phyloP scores from a whole-genome alignment of 2,113 vertebrate genomes.

The Tauraco erythrolophus region DNA sequence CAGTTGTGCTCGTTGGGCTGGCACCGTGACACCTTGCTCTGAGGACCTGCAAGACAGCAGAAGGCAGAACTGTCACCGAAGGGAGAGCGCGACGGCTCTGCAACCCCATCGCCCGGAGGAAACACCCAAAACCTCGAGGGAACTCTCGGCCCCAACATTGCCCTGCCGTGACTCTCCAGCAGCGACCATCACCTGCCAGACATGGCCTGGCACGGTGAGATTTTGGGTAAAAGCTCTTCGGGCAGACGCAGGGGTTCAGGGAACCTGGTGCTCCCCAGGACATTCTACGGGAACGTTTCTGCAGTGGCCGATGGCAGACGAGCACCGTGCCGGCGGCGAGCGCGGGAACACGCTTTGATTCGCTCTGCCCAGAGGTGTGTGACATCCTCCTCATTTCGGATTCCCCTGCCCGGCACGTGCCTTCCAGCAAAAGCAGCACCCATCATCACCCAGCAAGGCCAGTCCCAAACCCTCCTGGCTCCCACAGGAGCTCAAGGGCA shows the following conservation, averaged over 20 bases:
- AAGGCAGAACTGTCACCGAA: neutral
- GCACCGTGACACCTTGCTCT: slow-evolving; percentile 88
- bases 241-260: neutral
- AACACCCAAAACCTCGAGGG: neutral
- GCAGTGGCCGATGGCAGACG: neutral
- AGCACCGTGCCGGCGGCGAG: accelerated
- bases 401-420: neutral
- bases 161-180: neutral
- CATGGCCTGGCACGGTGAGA: accelerated
- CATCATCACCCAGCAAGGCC: neutral
- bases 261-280: neutral
- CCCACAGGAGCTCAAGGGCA: accelerated
- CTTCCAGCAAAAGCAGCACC: neutral
- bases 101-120: accelerated
- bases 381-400: neutral
- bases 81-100: neutral
- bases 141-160: accelerated
- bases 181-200: neutral
- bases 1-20: slow-evolving; percentile 93
- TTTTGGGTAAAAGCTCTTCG: neutral
- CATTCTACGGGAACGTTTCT: accelerated
- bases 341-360: accelerated
- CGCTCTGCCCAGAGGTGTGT: accelerated
- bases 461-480: neutral
- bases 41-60: slow-evolving; percentile 80